phyloP scores from a whole-genome alignment of 2,888 invertebrate genomes.

The Hecatera dysodea region DNA sequence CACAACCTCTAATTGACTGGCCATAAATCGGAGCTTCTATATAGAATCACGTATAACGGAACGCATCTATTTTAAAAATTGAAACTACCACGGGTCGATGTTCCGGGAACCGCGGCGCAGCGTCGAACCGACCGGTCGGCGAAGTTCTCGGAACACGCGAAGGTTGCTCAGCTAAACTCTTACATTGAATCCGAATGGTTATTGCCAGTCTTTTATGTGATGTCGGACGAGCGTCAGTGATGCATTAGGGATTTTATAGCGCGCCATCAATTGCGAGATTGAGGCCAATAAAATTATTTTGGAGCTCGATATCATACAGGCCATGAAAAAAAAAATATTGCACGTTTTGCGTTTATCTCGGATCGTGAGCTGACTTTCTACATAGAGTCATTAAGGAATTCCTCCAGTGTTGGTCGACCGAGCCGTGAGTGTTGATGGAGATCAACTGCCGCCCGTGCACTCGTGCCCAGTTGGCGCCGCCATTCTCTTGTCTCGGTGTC shows the following conservation, averaged over 20 bases:
- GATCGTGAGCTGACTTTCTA: slow-evolving; percentile 71
- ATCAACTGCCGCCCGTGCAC: slow-evolving; percentile 63
- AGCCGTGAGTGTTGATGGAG: slow-evolving; percentile 69
- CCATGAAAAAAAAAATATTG: slow-evolving; percentile 64
- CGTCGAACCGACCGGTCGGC: slow-evolving; percentile 80
- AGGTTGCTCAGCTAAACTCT: slow-evolving; percentile 84
- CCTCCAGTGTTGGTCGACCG: slow-evolving; percentile 59
- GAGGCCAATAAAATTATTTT: slow-evolving; percentile 71
- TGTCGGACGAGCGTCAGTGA: slow-evolving; percentile 66
- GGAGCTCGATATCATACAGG: slow-evolving; percentile 51
- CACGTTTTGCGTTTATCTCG: slow-evolving; percentile 70
- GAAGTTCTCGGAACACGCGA: slow-evolving; percentile 84
- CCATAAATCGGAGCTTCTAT: slow-evolving; percentile 79
- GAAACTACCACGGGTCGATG: slow-evolving; percentile 79
- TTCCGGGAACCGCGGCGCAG: slow-evolving; percentile 80
- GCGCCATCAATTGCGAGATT: slow-evolving; percentile 71
- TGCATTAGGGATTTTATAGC: slow-evolving; percentile 73
- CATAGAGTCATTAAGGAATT: slow-evolving; percentile 74
- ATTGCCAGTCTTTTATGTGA: slow-evolving; percentile 79
- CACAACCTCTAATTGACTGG: slow-evolving; percentile 82
- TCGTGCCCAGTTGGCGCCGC: slow-evolving; percentile 50
- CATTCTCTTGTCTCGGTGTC: slow-evolving; percentile 60
- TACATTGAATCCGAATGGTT: slow-evolving; percentile 80
- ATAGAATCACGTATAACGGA: slow-evolving; percentile 80
- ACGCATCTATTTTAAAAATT: slow-evolving; percentile 87